phyloP scores from a whole-genome alignment of 37 sponge, comb jelly and placozoan genomes.

The Ephydatia muelleri region DNA sequence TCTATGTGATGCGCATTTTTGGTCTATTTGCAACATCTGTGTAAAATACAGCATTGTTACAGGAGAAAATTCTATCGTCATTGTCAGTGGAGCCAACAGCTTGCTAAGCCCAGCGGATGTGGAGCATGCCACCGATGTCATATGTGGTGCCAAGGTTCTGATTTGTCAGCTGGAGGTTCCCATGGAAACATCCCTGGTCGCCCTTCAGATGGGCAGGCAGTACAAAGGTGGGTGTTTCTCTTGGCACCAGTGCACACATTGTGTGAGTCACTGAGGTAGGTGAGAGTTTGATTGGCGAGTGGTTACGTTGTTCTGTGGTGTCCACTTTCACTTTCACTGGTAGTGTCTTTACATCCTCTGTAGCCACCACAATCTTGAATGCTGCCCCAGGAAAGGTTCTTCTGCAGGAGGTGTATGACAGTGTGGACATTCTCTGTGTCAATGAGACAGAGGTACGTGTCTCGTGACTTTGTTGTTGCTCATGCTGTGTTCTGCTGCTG shows the following conservation, averaged over 20 bases:
- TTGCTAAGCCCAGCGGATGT: conserved; percentile 68
- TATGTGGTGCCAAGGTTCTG: conserved; percentile 75
- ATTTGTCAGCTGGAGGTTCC: conserved; percentile 94
- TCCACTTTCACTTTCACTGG: neutral
- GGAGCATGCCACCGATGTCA: conserved; percentile 45
- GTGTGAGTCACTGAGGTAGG: neutral
- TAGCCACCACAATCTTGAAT: conserved; percentile 79
- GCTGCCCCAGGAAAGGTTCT: conserved; percentile 82
- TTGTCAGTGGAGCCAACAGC: conserved; percentile 91
- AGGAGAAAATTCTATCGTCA: conserved; percentile 95
- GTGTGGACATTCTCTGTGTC: conserved; percentile 86
- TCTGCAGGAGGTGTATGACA: conserved; percentile 48
- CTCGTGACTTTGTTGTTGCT: neutral
- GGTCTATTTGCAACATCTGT: too few species aligned
- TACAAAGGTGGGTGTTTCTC: conserved; percentile 42
- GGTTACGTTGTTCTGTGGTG: too few species aligned
- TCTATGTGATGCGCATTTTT: too few species aligned
- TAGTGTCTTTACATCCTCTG: neutral
- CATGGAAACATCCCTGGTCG: conserved; percentile 61
- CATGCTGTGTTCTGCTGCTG: neutral
- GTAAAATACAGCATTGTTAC: neutral
- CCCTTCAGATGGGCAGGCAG: conserved; percentile 76
- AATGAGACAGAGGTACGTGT: conserved; percentile 93
- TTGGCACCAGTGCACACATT: neutral
- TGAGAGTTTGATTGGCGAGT: neutral